Base-by-base conservation (phyloP, 2,113 vertebrate species). In the Gavialis gangeticus region DNA sequence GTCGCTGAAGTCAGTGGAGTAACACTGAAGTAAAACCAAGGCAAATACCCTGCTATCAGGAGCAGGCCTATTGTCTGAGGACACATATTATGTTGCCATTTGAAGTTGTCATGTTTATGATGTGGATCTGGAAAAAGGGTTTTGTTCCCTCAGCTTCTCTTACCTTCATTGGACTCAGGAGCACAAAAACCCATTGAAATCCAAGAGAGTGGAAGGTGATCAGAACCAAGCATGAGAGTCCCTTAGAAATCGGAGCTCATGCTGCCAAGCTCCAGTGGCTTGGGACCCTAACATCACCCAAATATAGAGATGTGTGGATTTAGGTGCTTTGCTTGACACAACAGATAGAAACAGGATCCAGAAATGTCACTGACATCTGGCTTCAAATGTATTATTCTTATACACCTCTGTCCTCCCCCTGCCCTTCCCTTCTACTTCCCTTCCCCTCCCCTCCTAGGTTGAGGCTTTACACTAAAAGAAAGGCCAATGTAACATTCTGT, bases 21-120 rank as follows among this genome's bases (percentile, higher is more conserved):
- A n/a, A 3, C 22, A 5, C 1, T 1, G 0, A 2, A 8, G 46
- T 21, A 34, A 85, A 56, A 46, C 55, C 30, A 3, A 0, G 1
- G 55, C 12, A 25, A 71, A n/a, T n/a, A 22, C 21, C 3, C 7
- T 54, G 14, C 2, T 1, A 79, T 14, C 15, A 24, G 69, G 46
- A 73, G 37, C 21, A 27, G 24, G 22, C 22, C 58, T 7, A n/a
- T 57, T 79, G 22, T 58, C n/a, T 34, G 57, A 58, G 21, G 30
- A 79, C 34, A 60, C 24, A 10, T 34, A 22, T 73, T 71, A 46
- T 73, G 24, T 2, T 63, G 46, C 3, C n/a, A 9, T 77, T 22
- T 81, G 30, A 90, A 69, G 75, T 12, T 63, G 12, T 62, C 10
- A 4, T 1, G 5, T 19, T 46, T 59, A 62, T 30, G 63, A 81